phyloP scores from a whole-genome alignment of 2,113 vertebrate species.

The Micronycteris hirsuta region DNA sequence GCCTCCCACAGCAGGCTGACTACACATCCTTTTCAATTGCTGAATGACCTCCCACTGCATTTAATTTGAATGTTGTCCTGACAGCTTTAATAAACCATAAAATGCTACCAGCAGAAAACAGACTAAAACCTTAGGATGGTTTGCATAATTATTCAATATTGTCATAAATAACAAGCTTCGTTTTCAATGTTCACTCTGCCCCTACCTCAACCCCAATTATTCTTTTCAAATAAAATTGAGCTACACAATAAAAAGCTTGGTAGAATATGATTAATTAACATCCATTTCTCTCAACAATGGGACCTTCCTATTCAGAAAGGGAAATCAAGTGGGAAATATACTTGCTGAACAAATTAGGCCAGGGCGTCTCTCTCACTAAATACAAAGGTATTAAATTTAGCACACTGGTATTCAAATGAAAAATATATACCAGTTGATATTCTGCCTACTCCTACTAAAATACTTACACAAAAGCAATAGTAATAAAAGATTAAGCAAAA shows the following conservation, averaged over 20 bases:
- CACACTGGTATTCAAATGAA: background rate
- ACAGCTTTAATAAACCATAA: constrained; percentile 71
- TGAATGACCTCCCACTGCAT: background rate
- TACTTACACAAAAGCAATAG: background rate
- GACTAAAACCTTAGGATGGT: constrained; percentile 28
- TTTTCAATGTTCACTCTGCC: background rate
- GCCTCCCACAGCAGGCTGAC: background rate
- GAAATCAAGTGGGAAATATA: constrained; percentile 58
- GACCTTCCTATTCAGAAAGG: constrained; percentile 22
- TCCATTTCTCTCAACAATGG: constrained; percentile 61
- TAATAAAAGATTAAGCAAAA: background rate
- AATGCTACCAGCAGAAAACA: constrained; percentile 53
- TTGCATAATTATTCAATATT: constrained; percentile 33
- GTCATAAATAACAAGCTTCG: constrained; percentile 38
- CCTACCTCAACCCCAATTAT: constrained; percentile 37
- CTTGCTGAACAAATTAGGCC: constrained; percentile 67
- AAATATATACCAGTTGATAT: background rate
- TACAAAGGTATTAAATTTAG: constrained; percentile 43
- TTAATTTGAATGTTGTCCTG: constrained; percentile 55
- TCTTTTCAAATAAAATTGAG: constrained; percentile 66
- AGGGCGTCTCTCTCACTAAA: constrained; percentile 42
- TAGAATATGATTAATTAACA: constrained; percentile 78
- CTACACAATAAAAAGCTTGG: constrained; percentile 54
- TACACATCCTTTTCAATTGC: background rate
- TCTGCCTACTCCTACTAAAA: background rate